Conservation (phyloP, 2,888 invertebrate genomes). For the Cecidostiba fungosa region DNA sequence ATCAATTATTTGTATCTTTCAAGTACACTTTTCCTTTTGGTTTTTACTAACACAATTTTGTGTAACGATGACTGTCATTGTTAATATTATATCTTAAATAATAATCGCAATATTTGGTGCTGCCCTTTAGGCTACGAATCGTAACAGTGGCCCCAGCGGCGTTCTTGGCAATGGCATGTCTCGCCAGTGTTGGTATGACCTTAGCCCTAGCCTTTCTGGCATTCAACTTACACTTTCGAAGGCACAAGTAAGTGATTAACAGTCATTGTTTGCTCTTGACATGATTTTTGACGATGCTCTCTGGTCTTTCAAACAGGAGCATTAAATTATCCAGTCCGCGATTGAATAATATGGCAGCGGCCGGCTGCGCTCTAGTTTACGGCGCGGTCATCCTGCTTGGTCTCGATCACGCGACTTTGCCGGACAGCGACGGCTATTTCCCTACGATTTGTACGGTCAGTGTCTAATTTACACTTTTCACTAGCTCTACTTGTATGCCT, state of each 20-base stretch:
- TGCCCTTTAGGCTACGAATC: conserved; percentile 83
- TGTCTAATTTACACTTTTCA: conserved; percentile 70
- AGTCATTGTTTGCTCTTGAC: neutral
- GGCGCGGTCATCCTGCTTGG: conserved; percentile 92
- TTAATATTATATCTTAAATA: too few relatives aligned
- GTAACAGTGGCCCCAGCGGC: conserved; percentile 90
- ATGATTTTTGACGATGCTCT: neutral
- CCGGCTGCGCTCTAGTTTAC: conserved; percentile 95
- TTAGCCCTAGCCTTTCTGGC: conserved; percentile 88
- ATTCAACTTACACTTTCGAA: conserved; percentile 92
- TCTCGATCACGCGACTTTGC: conserved; percentile 90
- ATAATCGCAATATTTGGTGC: neutral
- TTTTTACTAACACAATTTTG: too few relatives aligned
- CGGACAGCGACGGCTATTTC: conserved; percentile 86
- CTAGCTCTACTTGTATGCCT: neutral
- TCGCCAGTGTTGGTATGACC: conserved; percentile 89
- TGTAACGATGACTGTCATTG: too few relatives aligned
- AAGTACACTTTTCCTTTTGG: neutral
- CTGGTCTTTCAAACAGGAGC: conserved; percentile 82
- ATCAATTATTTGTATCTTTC: neutral
- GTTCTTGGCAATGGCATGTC: conserved; percentile 87
- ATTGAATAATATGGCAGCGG: conserved; percentile 94
- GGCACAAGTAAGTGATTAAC: conserved; percentile 85
- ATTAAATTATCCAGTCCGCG: conserved; percentile 96
- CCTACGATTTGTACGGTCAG: conserved; percentile 93